These are phyloP conservation scores for Strigamia maritima DNA, from an alignment of 2,888 invertebrate species.

Conservation along the genomic window DNA sequence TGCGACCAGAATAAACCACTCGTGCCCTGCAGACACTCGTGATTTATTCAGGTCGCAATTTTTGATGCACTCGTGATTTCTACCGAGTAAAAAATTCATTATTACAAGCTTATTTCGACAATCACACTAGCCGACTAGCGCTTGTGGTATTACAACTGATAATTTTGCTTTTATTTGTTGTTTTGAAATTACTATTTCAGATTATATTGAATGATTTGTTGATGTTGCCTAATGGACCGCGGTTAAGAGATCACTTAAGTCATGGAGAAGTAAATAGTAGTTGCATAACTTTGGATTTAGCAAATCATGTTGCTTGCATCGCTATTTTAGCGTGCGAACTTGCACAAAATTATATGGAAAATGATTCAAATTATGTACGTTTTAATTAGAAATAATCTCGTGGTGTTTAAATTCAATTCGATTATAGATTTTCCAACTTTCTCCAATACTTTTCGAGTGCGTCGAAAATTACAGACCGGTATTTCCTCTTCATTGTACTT, in stretches of 20 bases:
- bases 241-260: slow-evolving; percentile 57
- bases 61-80: too few species aligned
- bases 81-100: too few species aligned
- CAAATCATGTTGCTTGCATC: slow-evolving; percentile 43
- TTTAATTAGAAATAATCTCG: not conserved
- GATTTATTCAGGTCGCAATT: too few species aligned
- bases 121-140: too few species aligned
- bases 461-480: not conserved
- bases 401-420: not conserved
- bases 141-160: too few species aligned
- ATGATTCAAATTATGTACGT: not conserved
- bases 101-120: too few species aligned
- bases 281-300: slow-evolving; percentile 43
- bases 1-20: too few species aligned
- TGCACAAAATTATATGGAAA: not conserved
- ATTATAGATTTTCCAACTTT: not conserved
- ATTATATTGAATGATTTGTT: slow-evolving; percentile 54
- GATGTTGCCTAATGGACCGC: slow-evolving; percentile 55
- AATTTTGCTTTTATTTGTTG: too few species aligned
- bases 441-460: not conserved
- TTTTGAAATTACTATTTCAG: not conserved
- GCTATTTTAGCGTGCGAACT: not conserved
- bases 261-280: slow-evolving; percentile 55
- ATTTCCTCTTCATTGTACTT: not conserved
- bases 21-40: too few species aligned